These are phyloP conservation scores for Sebastes matsubarae DNA, from an alignment of 2,797 vertebrate species.

Conservation along the genomic window DNA sequence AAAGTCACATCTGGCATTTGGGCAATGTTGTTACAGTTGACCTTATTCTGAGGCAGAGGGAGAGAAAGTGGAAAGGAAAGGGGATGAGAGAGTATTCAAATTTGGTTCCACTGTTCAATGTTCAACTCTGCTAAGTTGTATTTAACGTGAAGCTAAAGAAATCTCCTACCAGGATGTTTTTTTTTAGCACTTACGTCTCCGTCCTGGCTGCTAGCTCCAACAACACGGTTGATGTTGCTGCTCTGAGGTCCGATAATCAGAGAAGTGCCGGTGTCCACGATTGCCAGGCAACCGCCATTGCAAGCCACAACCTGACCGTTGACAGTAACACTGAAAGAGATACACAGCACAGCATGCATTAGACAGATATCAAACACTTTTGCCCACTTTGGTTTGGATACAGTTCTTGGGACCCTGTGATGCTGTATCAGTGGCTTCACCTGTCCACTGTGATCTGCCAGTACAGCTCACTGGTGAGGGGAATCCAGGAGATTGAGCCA, in stretches of 20 bases:
- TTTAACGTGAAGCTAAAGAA: neutral
- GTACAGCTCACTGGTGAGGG: constrained; percentile 60
- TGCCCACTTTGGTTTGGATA: neutral
- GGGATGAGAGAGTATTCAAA: too few relatives aligned
- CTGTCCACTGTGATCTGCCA: constrained; percentile 69
- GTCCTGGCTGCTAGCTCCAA: constrained; percentile 32
- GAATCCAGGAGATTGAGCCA: constrained; percentile 63
- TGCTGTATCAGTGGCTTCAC: constrained; percentile 4
- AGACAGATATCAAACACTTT: neutral
- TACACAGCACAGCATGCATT: neutral
- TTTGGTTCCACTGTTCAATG: neutral
- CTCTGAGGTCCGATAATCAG: constrained; percentile 46
- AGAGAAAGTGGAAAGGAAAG: neutral
- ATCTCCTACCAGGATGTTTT: neutral
- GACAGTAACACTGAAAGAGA: constrained; percentile 48
- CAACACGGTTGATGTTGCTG: constrained; percentile 6
- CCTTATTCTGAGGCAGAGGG: constrained; percentile 12
- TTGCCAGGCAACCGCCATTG: constrained; percentile 54
- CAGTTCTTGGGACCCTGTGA: neutral
- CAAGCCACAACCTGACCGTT: constrained; percentile 63
- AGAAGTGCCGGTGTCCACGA: constrained; percentile 68
- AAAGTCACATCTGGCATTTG: constrained; percentile 53
- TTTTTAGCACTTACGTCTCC: constrained; percentile 44
- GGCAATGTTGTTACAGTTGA: constrained; percentile 45
- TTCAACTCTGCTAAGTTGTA: neutral